Evolutionary conservation across 2,888 invertebrate genomes (phyloP), one percentile per base, ranked within the genome.

Genomic region (Galerucella nymphaeae): DNA sequence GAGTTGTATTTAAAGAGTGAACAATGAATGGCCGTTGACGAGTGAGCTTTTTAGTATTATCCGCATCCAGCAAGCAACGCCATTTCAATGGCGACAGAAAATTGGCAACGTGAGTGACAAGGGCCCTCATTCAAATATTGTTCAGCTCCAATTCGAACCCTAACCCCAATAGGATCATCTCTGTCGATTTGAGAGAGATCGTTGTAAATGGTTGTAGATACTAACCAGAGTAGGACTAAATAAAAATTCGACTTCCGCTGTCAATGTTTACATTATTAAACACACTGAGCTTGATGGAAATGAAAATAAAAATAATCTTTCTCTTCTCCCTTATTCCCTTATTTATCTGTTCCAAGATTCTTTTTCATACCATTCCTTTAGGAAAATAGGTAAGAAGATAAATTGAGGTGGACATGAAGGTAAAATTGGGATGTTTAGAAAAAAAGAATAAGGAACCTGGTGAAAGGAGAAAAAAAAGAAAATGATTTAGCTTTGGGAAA

Each of bases 21-120:
- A 70, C 70, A 63, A 64, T 70, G 57, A 45, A 63, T 70, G 23
- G 58, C 18, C 45, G 66, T 58, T 41, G 58, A 45, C 58, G 13
- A n/a, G 23, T n/a, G 20, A 48, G 38, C 63, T 70, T 70, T 70
- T 55, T 42, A 63, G 53, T 48, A 70, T 48, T 61, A 50, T 59
- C 55, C 38, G 59, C 61, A 59, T 30, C 18, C 38, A 59, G 16
- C 59, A 16, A 66, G 18, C 11, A 69, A 61, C 58, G 75, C 75
- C 66, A 73, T 77, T 77, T 72, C 72, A 73, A 70, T 74, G 74
- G 64, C 70, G 53, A 66, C 68, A 62, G 65, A 68, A 69, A 75
- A 73, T 75, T 70, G 76, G 67, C 66, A 64, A 69, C 23, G 69
- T 68, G 74, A 76, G 58, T 71, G 77, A 75, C 75, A 72, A 66